Evolutionary conservation across 2,797 vertebrate genomes (phyloP), one percentile per base, ranked within the genome.

Genomic region (Anableps anableps): DNA sequence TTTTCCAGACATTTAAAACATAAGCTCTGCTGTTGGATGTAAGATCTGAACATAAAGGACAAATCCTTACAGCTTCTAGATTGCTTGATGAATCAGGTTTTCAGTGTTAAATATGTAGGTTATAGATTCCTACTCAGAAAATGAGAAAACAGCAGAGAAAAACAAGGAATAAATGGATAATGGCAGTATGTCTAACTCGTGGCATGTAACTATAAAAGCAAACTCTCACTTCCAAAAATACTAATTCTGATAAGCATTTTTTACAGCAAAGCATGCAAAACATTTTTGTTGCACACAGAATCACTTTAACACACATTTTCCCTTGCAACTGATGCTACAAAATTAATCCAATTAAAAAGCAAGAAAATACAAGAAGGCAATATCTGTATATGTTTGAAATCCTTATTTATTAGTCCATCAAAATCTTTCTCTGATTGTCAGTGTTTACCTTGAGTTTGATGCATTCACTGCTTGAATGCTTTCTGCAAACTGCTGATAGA

Each of bases 211-310:
- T 47, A 76, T 9, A 48, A 23, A 36, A 76, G 58, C 58, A 64
- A 76, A 48, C 26, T 8, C 3, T 62, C 16, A 29, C 36, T 51
- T 51, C 11, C 11, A 19, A 60, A 47, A 64, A 48, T 21, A 10
- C 58, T 3, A 36, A 48, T 64, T 45, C 8, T 17, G 21, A 48
- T 16, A 36, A 48, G 29, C 58, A 64, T 26, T 75, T 45, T 45
- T 14, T 43, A 70, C 38, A 53, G 21, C 26, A 76, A 75, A 85
- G 29, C 81, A 86, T 84, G 72, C 31, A 79, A 86, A 84, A 82
- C 31, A 81, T 75, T 11, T 36, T 19, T 66, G 34, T 86, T 88
- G 83, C 83, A 86, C 86, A 93, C 16, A 76, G 16, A 91, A 91
- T 87, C 80, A 85, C 90, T 94, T 94, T 14, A 58, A 14, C 53